Evolutionary conservation across 2,113 vertebrate species (phyloP).

Genomic region (Sapayoa aenigma): DNA sequence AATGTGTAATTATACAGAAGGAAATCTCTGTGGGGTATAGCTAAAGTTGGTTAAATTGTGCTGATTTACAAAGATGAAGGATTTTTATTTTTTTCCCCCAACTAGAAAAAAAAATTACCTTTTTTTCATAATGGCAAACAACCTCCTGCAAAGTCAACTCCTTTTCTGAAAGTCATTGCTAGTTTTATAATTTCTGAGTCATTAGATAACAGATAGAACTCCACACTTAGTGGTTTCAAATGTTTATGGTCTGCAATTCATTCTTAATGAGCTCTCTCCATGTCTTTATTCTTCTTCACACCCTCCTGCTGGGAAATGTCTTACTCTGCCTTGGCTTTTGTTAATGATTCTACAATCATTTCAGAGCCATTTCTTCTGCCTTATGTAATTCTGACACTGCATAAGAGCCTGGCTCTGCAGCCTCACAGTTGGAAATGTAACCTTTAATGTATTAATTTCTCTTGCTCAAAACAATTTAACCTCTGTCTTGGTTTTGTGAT

Average conservation of each 20-base stretch:
- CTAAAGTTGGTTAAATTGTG: constrained; percentile 74
- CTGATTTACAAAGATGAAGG: constrained; percentile 76
- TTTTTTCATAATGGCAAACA: constrained; percentile 74
- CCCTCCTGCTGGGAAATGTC: constrained; percentile 87
- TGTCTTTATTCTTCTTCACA: constrained; percentile 83
- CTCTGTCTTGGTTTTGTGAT: constrained; percentile 86
- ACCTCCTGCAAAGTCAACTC: constrained; percentile 83
- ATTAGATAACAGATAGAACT: constrained; percentile 87
- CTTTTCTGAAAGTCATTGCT: constrained; percentile 82
- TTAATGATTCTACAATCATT: constrained; percentile 86
- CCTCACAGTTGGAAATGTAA: constrained; percentile 85
- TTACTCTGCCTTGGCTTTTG: constrained; percentile 82
- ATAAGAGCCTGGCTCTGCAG: constrained; percentile 77
- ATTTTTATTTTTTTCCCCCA: constrained; percentile 43
- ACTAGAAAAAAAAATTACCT: constrained; percentile 59
- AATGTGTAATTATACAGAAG: constrained; percentile 73
- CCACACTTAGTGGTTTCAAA: constrained; percentile 86
- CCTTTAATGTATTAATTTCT: constrained; percentile 90
- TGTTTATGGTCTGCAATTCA: constrained; percentile 91
- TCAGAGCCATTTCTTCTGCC: constrained; percentile 84
- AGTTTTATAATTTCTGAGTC: constrained; percentile 88
- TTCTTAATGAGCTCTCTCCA: constrained; percentile 88
- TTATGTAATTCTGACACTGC: constrained; percentile 83
- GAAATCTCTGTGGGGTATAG: constrained; percentile 71
- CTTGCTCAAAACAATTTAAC: constrained; percentile 90